Evolutionary conservation across 2,888 invertebrate genomes (phyloP), one percentile per base, ranked within the genome.

Genomic region (Epinotia brunnichana): DNA sequence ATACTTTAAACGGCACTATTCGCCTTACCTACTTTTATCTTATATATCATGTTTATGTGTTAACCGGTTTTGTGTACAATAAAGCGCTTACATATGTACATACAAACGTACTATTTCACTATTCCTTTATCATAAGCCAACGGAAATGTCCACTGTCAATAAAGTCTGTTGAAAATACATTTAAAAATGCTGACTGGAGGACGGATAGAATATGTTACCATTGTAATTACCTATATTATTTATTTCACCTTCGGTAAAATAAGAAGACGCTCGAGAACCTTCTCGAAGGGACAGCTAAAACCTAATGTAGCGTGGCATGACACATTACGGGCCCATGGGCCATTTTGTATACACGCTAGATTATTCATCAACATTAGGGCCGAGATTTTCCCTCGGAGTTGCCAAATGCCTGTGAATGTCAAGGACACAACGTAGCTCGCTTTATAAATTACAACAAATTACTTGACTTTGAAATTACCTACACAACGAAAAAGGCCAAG

Each of bases 351-450:
- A 67, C 67, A 44, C 59, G 61, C 54, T 72, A 56, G 67, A 56
- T 67, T 72, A 71, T 71, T 72, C 67, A 72, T 72, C 67, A 72
- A 61, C 67, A 67, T 72, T 72, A 72, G 71, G 44, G 61, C 48
- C 44, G 48, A 67, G 67, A 72, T 67, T 72, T 66, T 67, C 71
- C 71, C 56, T 61, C n/a, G 21, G 61, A 54, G 61, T 56, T 44
- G 29, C 61, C 61, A 61, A 61, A 60, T 59, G 51, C 24, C 24
- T 51, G 11, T 24, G 51, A 66, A 60, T 24, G 64, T 71, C 70
- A 71, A 66, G 70, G 60, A 21, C 64, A 24, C n/a, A 24, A 24
- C 29, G 51, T 44, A 60, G 51, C 53, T 41, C 39, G 59, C 24
- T 70, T 29, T 70, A 41, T 64, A 51, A 51, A 60, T 60, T 41